Conservation (phyloP, 1,140 invertebrate genomes). For the Leptopilina boulardi region DNA sequence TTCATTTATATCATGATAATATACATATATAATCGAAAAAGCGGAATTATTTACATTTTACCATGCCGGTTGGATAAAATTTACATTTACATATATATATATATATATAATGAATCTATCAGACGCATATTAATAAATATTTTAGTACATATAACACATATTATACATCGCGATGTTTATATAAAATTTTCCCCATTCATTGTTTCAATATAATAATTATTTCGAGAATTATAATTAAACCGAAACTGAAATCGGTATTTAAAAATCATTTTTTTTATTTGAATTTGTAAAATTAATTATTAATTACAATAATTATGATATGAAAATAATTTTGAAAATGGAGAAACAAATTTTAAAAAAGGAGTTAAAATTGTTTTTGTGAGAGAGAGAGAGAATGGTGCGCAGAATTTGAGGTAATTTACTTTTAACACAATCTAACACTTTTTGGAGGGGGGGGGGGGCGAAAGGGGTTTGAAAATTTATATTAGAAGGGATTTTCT, state of each 20-base stretch:
- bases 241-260: no score
- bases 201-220: no score
- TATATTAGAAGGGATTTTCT: constrained; percentile 21
- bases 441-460: constrained; percentile 1
- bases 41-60: neutral
- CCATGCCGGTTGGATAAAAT: neutral
- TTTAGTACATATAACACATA: no score
- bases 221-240: no score
- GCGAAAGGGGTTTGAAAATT: no score
- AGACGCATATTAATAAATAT: neutral
- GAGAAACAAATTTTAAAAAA: neutral
- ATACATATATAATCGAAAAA: constrained; percentile 4
- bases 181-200: no score
- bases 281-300: no score
- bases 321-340: neutral
- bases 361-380: neutral
- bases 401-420: neutral
- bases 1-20: constrained; percentile 14
- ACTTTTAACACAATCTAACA: constrained; percentile 25
- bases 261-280: no score
- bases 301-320: no score
- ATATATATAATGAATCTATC: neutral
- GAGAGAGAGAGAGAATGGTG: neutral
- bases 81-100: neutral
- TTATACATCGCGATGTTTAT: no score